Percentiles rank a stretch among this genome's conserved stretches.
phyloP scores from a whole-genome alignment of 2,113 vertebrate genomes.

The Labeo catla region DNA sequence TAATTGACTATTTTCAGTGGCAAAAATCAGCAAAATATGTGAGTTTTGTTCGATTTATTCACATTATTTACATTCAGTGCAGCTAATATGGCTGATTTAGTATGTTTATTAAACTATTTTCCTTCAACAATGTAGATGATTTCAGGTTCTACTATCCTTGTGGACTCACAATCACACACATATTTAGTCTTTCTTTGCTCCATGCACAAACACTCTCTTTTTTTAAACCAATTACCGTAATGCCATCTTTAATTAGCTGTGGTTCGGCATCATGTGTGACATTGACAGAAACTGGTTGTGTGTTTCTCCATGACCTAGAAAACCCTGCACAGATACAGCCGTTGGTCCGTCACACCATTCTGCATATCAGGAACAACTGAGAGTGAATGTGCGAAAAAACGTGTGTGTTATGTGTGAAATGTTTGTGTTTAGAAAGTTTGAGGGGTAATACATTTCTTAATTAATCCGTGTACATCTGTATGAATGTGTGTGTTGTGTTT shows the following conservation, averaged over 20 bases:
- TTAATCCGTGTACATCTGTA: neutral
- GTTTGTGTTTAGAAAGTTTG: constrained; percentile 1
- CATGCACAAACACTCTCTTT: constrained; percentile 25
- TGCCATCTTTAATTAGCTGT: neutral
- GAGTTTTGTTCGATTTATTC: too few relatives aligned
- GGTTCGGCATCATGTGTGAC: constrained; percentile 4
- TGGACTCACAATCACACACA: constrained; percentile 54
- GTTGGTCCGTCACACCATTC: constrained; percentile 3
- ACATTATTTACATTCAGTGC: too few relatives aligned
- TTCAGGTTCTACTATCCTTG: neutral
- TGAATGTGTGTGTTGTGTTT: constrained; percentile 21
- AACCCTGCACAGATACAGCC: neutral
- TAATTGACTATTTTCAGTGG: too few relatives aligned
- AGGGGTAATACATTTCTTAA: neutral
- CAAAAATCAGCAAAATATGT: too few relatives aligned
- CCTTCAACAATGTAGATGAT: neutral
- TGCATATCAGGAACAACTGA: neutral
- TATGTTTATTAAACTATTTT: neutral
- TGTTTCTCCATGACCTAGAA: constrained; percentile 38
- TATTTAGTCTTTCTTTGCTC: constrained; percentile 50
- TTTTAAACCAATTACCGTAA: neutral
- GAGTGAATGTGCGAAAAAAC: neutral
- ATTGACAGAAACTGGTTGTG: neutral
- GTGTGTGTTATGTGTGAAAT: neutral
- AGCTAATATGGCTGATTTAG: neutral